phyloP scores from a whole-genome alignment of 2,797 vertebrate genomes.

The Falco columbarius region DNA sequence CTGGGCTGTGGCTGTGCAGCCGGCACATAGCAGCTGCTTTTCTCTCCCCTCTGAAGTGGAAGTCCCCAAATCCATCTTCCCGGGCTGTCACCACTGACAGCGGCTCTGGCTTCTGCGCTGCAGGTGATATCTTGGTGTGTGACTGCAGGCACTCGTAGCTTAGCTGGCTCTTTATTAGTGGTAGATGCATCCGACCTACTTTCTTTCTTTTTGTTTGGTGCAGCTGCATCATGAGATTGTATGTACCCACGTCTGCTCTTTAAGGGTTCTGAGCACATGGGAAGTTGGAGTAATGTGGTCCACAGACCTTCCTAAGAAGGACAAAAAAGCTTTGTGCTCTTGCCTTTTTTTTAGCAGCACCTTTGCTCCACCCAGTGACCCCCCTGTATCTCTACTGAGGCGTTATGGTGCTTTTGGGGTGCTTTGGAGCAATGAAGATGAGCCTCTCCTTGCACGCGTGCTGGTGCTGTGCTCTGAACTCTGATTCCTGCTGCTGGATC shows the following conservation, averaged over 20 bases:
- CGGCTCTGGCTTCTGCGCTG: neutral
- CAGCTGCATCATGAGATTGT: rapidly evolving
- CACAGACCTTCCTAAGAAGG: neutral
- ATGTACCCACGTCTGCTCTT: neutral
- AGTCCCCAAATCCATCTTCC: neutral
- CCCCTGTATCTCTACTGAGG: neutral
- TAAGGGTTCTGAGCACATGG: neutral
- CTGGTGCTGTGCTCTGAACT: neutral
- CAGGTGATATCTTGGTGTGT: neutral
- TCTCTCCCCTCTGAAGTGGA: neutral
- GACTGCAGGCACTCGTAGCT: rapidly evolving
- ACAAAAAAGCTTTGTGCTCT: neutral
- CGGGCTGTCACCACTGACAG: neutral
- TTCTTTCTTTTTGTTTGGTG: neutral
- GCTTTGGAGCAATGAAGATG: neutral
- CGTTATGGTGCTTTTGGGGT: neutral
- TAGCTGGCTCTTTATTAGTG: neutral
- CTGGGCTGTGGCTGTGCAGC: neutral
- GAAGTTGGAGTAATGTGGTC: neutral
- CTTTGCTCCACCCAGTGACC: neutral
- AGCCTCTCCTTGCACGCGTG: rapidly evolving
- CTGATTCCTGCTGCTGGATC: neutral
- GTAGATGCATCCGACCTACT: neutral
- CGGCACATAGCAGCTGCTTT: rapidly evolving
- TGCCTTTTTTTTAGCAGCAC: neutral